A percentile compares a stretch with the other conserved stretches of the same genome.
phyloP scores from a whole-genome alignment of 1,140 invertebrate genomes.

The Drosophila takahashii region DNA sequence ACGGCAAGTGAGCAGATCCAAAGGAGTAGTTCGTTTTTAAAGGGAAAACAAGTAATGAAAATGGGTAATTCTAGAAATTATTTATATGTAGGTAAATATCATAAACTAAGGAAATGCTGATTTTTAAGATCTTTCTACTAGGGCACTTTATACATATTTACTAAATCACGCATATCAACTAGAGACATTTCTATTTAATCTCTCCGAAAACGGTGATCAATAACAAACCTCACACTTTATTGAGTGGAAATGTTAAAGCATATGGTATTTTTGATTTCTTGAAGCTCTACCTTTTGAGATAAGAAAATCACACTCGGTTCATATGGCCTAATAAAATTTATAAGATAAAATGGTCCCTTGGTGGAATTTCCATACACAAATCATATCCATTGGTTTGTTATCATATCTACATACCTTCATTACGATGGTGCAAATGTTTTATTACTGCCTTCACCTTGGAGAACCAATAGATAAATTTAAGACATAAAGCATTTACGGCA shows the following conservation, averaged over 20 bases:
- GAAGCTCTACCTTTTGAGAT: constrained; percentile 12
- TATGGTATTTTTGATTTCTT: constrained; percentile 13
- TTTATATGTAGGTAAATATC: not conserved
- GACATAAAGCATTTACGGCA: not conserved
- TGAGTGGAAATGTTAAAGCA: constrained; percentile 4
- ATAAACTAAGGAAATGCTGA: not conserved
- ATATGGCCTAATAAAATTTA: constrained; percentile 20
- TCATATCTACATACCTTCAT: not conserved
- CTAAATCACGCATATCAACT: not conserved
- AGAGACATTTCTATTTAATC: constrained; percentile 17
- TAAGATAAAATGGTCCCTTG: constrained; percentile 18
- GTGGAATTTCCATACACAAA: constrained; percentile 25
- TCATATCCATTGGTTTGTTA: constrained; percentile 13
- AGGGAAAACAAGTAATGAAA: not conserved
- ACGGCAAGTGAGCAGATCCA: constrained; percentile 31
- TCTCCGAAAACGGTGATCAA: constrained; percentile 21
- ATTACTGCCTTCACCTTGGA: constrained; percentile 28
- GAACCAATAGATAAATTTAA: constrained; percentile 6
- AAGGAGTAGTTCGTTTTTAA: no score
- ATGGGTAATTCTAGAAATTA: not conserved
- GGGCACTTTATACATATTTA: not conserved
- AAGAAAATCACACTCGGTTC: constrained; percentile 20
- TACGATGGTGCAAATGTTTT: constrained; percentile 18
- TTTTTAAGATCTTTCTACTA: no score
- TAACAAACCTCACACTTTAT: not conserved